Conservation (phyloP, 2,888 invertebrate genomes). For the Sipha maydis region DNA sequence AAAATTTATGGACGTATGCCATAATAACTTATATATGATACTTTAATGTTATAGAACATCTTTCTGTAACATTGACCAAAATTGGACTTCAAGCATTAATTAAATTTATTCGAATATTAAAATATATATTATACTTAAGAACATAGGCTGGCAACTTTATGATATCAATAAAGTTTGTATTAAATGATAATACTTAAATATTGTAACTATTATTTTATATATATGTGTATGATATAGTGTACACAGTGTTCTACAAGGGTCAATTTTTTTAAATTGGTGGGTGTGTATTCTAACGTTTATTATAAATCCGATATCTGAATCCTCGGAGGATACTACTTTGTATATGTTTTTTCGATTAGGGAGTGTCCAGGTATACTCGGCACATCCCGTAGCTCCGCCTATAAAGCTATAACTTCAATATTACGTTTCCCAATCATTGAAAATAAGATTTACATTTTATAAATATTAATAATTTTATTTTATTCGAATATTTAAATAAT, state of each 20-base stretch:
- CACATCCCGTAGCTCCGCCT: conserved; percentile 13
- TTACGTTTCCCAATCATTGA: background rate
- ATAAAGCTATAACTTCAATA: background rate
- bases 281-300: background rate
- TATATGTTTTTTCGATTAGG: background rate
- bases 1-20: background rate
- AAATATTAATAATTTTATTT: background rate
- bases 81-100: background rate
- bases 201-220: too few relatives aligned
- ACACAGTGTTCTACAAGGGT: background rate
- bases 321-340: background rate
- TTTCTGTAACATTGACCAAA: background rate
- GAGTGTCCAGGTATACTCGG: conserved; percentile 17
- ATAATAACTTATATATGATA: conserved; percentile 8
- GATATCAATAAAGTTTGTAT: too few relatives aligned
- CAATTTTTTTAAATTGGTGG: background rate
- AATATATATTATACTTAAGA: background rate
- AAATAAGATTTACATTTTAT: background rate
- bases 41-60: background rate
- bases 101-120: background rate
- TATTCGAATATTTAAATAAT: background rate
- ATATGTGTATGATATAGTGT: too few relatives aligned
- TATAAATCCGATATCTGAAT: background rate
- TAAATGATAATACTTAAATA: too few relatives aligned
- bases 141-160: too few relatives aligned